Conservation (phyloP, 2,888 invertebrate genomes). For the Barypeithes pellucidus region DNA sequence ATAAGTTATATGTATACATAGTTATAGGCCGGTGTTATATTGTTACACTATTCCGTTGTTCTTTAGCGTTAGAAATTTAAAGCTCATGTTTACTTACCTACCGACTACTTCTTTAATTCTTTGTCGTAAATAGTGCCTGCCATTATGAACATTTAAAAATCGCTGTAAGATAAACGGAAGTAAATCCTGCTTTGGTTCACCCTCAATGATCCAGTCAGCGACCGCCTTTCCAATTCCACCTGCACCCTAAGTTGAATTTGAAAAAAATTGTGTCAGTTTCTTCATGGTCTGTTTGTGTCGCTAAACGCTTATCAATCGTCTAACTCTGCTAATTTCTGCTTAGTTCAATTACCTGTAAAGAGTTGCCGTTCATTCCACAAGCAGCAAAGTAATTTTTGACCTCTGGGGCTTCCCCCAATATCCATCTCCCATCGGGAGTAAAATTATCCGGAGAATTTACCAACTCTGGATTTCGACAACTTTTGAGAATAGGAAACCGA, state of each 20-base stretch:
- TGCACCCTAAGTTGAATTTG: constrained; percentile 70
- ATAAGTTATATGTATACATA: too few species aligned
- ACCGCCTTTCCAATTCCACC: constrained; percentile 81
- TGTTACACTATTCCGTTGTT: too few species aligned
- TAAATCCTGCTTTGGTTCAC: constrained; percentile 76
- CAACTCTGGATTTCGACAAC: constrained; percentile 72
- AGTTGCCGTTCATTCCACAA: constrained; percentile 81
- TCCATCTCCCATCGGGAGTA: constrained; percentile 81
- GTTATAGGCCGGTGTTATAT: too few species aligned
- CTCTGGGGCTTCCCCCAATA: constrained; percentile 80
- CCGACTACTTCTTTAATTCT: constrained; percentile 79
- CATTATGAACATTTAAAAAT: constrained; percentile 79
- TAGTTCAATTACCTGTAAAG: constrained; percentile 70
- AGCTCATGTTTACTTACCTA: constrained; percentile 63
- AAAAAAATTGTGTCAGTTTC: too few species aligned
- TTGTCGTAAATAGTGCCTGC: constrained; percentile 75
- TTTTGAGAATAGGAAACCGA: constrained; percentile 74
- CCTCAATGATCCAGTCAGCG: constrained; percentile 80
- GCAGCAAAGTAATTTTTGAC: constrained; percentile 82
- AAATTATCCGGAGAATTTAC: constrained; percentile 81
- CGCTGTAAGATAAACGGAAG: constrained; percentile 78
- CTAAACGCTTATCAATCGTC: too few species aligned
- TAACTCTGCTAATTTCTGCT: too few species aligned
- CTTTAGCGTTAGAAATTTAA: too few species aligned
- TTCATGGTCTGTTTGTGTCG: too few species aligned